phyloP scores from a whole-genome alignment of 2,113 vertebrate species.

The Sylvia atricapilla region DNA sequence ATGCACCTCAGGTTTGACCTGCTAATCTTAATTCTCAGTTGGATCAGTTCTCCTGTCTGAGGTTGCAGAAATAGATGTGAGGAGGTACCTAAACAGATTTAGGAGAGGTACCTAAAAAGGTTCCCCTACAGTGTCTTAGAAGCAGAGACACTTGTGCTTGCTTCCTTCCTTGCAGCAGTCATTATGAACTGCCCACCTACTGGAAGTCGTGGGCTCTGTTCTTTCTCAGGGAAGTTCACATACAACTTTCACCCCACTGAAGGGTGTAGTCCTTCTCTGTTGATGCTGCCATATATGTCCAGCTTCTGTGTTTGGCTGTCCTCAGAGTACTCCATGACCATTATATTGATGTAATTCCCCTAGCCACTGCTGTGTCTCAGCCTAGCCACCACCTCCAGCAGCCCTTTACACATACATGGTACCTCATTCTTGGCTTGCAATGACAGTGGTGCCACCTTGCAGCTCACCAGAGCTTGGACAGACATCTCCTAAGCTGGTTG shows the following conservation, averaged over 20 bases:
- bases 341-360: background rate
- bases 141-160: background rate
- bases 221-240: background rate
- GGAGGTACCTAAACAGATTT: no score
- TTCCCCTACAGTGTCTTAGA: background rate
- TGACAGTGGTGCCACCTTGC: background rate
- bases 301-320: background rate
- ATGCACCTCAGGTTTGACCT: background rate
- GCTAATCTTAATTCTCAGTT: background rate
- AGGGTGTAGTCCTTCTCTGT: background rate
- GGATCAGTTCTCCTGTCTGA: background rate
- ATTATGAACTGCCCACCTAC: background rate
- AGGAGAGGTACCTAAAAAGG: background rate
- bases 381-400: background rate
- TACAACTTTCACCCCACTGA: background rate
- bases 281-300: background rate
- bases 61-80: background rate
- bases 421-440: background rate
- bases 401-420: background rate
- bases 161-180: background rate
- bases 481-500: background rate
- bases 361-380: background rate
- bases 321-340: background rate
- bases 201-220: background rate
- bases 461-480: background rate